These are phyloP conservation scores for Exephanes ischioxanthus DNA, from an alignment of 2,888 invertebrate species.

Conservation along the genomic window DNA sequence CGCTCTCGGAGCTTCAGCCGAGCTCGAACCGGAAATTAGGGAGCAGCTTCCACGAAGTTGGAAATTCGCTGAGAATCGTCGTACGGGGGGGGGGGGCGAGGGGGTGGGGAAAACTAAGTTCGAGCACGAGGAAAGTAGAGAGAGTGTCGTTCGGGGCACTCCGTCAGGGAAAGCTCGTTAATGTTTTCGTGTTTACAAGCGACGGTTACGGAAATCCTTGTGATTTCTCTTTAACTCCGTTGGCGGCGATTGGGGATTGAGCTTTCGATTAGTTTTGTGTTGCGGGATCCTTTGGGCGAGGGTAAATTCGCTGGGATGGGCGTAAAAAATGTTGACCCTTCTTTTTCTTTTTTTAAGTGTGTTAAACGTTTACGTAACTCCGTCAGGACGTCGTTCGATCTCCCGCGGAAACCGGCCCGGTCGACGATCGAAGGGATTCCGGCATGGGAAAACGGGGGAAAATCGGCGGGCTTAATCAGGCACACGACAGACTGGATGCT, in stretches of 20 bases:
- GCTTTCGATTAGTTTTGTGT: constrained; percentile 44
- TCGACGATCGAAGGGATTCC: no score
- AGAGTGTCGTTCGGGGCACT: constrained; percentile 38
- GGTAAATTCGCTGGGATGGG: no score
- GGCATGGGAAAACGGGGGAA: no score
- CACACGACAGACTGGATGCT: no score
- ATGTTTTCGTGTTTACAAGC: constrained; percentile 52
- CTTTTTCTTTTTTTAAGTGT: no score
- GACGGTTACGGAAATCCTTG: constrained; percentile 40
- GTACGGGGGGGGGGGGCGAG: constrained; percentile 32
- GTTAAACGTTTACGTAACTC: no score
- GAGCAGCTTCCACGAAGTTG: constrained; percentile 62
- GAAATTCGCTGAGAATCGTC: constrained; percentile 52
- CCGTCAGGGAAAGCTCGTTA: constrained; percentile 54
- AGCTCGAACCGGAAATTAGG: constrained; percentile 57
- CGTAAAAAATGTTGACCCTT: no score
- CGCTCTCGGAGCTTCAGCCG: constrained; percentile 30
- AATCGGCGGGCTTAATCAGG: no score
- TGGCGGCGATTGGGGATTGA: neutral
- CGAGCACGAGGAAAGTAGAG: constrained; percentile 32
- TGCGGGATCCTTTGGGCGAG: no score
- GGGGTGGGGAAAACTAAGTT: constrained; percentile 30
- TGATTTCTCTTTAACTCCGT: neutral
- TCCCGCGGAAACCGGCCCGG: no score
- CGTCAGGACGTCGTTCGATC: no score